Base-by-base conservation (phyloP, 2,113 vertebrate genomes). In the Tachysurus vachellii region DNA sequence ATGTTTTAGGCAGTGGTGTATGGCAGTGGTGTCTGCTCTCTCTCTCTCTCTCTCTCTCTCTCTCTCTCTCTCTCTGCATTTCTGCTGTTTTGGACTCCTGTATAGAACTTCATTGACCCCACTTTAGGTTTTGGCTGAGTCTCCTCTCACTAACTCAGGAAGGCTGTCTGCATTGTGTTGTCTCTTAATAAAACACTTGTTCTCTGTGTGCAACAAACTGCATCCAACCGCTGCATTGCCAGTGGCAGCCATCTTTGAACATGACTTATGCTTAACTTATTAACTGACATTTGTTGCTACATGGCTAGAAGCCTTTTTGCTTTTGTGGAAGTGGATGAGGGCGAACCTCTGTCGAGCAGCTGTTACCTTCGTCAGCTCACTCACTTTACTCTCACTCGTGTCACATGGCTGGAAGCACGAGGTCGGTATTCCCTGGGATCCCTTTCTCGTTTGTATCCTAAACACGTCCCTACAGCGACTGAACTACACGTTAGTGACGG, bases 111-210 rank as follows among this genome's bases (percentile, higher is more conserved):
- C 73, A 81, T 89, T 86, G 88, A 91, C 89, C 89, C 82, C 86
- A 88, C 86, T 88, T 88, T 79, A 83, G 83, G 54, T 66, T 86
- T 89, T 91, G 91, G 88, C 91, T 87, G 85, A 47, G 53, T 14
- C 77, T 87, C 61, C 71, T 47, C 68, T 47, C 70, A 16, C 82
- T 89, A 82, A 85, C 44, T 54, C 82, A 70, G 87, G 64, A 71
- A 82, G 80, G 71, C 61, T 87, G 85, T 88, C 89, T 91, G 89
- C 88, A 88, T 89, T 88, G 76, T 76, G 68, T 88, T 89, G 90
- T 76, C 87, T 89, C 73, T 83, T 91, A 89, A 91, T 91, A 88
- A 91, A 91, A 89, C 89, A 88, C 91, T 89, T 89, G 88, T 88
- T 90, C 88, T 83, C 80, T 71, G 76, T 89, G 68, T 86, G 86